Base-by-base conservation (phyloP, 1,140 invertebrate species). In the Trichomalopsis sarcophagae region DNA sequence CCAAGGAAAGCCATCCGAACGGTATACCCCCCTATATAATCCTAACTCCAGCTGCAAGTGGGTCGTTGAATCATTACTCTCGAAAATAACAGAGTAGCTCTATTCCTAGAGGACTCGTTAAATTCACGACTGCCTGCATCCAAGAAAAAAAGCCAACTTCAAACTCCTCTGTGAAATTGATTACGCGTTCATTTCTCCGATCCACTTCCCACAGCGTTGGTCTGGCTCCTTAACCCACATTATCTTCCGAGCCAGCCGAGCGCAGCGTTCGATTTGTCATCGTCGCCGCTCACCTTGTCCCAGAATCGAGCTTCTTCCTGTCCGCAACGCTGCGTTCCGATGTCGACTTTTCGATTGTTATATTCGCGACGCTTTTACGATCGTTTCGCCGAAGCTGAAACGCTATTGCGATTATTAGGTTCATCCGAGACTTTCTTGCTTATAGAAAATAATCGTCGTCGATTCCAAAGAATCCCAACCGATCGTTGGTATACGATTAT, bases 251-350 rank as follows among this genome's bases (percentile, higher is more conserved):
- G 55, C 55, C 55, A 62, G n/a, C 23, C 44, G 21, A 75, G 73
- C 55, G 14, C 50, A 36, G 33, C 75, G 81, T 86, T 86, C 71
- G 84, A 78, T 74, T 82, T 23, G 73, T 75, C 73, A 76, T 66
- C 73, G 36, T 11, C 17, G 81, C 68, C 81, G 40, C 66, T 88
- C 88, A 88, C 90, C 90, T 89, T 90, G 89, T 83, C 86, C 90
- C 50, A 90, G 87, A 90, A 89, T 89, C 84, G 68, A n/a, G 71
- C 81, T 50, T 62, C 71, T 23, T 50, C 81, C 73, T 75, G 80
- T 33, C 23, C 27, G 33, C 36, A 55, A 81, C 36, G 33, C 68
- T 71, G 6, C 68, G 30, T n/a, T n/a, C 17, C 30, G 30, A 78
- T 11, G 66, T 11, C 2, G 55, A 11, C n/a, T 69, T 78, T 78